Evolutionary conservation across 2,113 vertebrate genomes (phyloP), one percentile per base, ranked within the genome.

Genomic region (Thamnaconus septentrionalis): DNA sequence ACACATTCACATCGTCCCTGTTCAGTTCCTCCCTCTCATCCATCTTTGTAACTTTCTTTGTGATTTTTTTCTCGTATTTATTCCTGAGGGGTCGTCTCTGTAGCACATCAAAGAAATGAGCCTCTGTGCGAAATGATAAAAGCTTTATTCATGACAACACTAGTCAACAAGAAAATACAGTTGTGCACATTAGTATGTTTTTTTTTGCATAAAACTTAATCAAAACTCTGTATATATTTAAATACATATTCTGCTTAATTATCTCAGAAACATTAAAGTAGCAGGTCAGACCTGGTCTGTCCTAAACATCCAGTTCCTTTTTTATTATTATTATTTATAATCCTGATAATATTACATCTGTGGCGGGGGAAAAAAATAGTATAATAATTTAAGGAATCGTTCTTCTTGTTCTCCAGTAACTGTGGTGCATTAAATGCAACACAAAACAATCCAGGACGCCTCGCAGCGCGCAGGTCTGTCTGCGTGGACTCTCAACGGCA

Each of bases 381-480:
- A 76, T 82, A 87, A 91, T 92, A 90, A 93, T 87, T 92, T 91
- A 92, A 66, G 71, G 44, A 74, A 79, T 55, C 62, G 43, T 75
- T 78, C 46, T 73, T 31, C 49, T 50, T 61, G 44, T 58, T 66
- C 53, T 61, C 64, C 80, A 45, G 59, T 50, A 69, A 66, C 63
- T 59, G 61, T n/a, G 53, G 59, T 69, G 75, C 79, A 81, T 82
- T 68, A 71, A 73, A 87, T 83, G 83, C 82, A 76, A 59, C 47
- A 75, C 18, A 50, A 31, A 50, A 54, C 61, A 43, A 55, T 58
- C 59, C 56, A 81, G 74, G 69, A 69, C 75, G 77, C 57, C 62
- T 59, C 73, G 64, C 76, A 85, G 78, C 61, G 72, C 57, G 65
- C 39, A 62, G 18, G 59, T 72, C 64, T 71, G 49, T 39, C 12